These are phyloP conservation scores for Tadarida brasiliensis DNA, from an alignment of 2,797 vertebrate species.

Conservation along the genomic window DNA sequence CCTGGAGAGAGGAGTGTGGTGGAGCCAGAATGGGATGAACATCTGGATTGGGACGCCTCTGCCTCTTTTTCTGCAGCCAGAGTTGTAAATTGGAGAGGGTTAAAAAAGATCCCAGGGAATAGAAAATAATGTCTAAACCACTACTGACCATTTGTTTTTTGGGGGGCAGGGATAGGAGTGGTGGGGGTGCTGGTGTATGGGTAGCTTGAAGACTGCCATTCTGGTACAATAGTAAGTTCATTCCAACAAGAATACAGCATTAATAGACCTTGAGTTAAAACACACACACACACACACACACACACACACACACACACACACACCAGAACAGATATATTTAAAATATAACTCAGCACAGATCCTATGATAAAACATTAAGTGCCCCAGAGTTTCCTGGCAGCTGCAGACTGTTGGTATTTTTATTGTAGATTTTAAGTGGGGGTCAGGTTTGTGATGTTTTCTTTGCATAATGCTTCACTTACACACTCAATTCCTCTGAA, in stretches of 20 bases:
- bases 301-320: too few species aligned
- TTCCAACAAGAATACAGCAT: neutral
- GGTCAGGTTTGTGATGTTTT: neutral
- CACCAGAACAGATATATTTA: neutral
- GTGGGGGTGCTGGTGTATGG: neutral
- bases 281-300: too few species aligned
- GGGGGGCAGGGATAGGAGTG: neutral
- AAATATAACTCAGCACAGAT: neutral
- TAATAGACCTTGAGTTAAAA: neutral
- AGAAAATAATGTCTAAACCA: neutral
- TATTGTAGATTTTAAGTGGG: slow-evolving; percentile 45
- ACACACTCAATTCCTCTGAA: slow-evolving; percentile 24
- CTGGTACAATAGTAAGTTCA: neutral
- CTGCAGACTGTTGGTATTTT: slow-evolving; percentile 6
- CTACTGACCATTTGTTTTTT: neutral
- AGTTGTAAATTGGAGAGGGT: neutral
- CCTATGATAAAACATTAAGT: neutral
- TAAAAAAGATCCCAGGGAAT: neutral
- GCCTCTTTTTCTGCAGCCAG: neutral
- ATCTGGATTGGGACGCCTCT: neutral
- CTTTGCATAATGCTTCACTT: neutral
- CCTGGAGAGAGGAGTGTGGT: neutral
- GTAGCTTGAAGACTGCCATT: neutral
- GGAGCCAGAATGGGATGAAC: neutral
- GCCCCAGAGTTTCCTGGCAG: neutral